phyloP scores from a whole-genome alignment of 2,797 vertebrate species.

The Glyptemys insculpta region DNA sequence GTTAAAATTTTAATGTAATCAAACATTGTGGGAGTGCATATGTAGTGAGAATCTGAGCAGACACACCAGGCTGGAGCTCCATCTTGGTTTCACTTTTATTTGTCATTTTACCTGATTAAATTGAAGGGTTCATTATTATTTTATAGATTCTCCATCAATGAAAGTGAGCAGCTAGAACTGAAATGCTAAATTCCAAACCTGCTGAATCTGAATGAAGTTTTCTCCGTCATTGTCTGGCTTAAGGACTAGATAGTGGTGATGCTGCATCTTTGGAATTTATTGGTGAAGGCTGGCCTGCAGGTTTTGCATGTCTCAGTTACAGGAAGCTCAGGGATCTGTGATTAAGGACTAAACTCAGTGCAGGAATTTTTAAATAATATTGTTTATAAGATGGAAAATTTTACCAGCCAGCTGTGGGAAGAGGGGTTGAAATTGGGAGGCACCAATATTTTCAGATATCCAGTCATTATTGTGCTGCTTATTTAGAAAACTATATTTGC shows the following conservation, averaged over 20 bases:
- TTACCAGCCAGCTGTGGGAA: conserved; percentile 13
- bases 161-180: conserved; percentile 54
- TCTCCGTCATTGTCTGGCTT: conserved; percentile 54
- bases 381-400: conserved; percentile 40
- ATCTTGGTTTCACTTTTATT: conserved; percentile 2
- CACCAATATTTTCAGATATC: background rate
- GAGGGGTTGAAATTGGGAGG: background rate
- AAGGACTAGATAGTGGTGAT: conserved; percentile 22
- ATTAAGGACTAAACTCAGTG: background rate
- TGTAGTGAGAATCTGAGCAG: background rate
- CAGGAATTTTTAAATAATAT: conserved; percentile 24
- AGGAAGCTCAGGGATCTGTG: background rate
- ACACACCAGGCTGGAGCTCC: conserved; percentile 12
- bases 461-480: background rate
- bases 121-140: conserved; percentile 20
- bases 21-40: background rate
- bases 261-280: background rate
- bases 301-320: conserved; percentile 2
- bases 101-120: conserved; percentile 47
- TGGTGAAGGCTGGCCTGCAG: background rate
- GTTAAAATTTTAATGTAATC: background rate
- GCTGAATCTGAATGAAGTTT: background rate
- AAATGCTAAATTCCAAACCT: conserved; percentile 65
- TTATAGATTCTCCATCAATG: conserved; percentile 6
- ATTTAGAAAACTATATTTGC: background rate